phyloP scores from a whole-genome alignment of 2,113 vertebrate genomes.

The Sterrhoptilus dennistouni region DNA sequence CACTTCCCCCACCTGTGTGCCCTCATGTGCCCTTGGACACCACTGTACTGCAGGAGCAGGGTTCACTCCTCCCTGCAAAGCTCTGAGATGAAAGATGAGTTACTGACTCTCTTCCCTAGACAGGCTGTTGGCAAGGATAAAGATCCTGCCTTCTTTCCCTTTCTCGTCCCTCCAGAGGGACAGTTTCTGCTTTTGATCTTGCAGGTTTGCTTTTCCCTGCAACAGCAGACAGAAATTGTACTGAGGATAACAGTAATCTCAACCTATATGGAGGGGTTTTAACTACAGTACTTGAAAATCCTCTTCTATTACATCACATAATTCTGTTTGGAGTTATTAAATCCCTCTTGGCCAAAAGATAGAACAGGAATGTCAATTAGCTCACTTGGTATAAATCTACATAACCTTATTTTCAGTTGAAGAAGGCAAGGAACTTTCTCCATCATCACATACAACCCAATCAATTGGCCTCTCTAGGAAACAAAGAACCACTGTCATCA shows the following conservation, averaged over 20 bases:
- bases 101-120: not conserved
- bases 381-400: not conserved
- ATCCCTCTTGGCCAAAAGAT: not conserved
- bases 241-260: not conserved
- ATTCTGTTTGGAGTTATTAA: not conserved
- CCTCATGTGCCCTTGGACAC: not conserved
- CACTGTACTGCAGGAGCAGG: rapidly evolving
- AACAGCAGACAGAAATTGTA: not conserved
- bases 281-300: conserved; percentile 20
- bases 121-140: not conserved
- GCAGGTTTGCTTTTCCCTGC: not conserved
- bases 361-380: not conserved
- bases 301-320: not conserved
- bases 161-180: not conserved
- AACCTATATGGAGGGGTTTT: not conserved
- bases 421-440: not conserved
- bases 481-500: not conserved
- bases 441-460: not conserved
- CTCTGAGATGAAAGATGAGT: not conserved
- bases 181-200: not conserved
- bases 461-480: not conserved
- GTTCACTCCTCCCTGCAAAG: not conserved
- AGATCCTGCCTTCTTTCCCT: not conserved
- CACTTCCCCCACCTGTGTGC: not conserved
- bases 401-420: not conserved